Conservation (phyloP, 2,888 invertebrate genomes). For the Penaeus monodon region DNA sequence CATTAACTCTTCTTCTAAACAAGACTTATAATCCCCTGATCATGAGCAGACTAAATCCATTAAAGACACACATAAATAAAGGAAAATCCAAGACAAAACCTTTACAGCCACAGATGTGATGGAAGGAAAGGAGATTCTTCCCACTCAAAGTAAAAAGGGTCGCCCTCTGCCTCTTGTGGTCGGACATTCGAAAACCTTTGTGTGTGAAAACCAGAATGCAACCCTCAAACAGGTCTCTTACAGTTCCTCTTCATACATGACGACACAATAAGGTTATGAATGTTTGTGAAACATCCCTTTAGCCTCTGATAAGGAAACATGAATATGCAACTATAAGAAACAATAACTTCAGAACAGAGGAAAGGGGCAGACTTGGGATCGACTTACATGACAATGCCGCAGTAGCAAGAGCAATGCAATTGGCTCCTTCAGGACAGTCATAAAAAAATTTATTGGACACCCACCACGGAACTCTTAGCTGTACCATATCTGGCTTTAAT, state of each 20-base stretch:
- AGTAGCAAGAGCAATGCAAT: conserved; percentile 81
- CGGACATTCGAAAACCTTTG: conserved; percentile 83
- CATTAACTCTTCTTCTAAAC: too few relatives aligned
- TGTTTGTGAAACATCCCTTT: not conserved
- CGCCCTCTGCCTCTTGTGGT: conserved; percentile 82
- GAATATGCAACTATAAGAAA: not conserved
- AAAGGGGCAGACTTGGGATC: not conserved
- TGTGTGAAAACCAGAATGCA: not conserved
- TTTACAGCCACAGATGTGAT: conserved; percentile 75
- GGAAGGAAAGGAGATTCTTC: conserved; percentile 68
- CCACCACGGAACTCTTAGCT: conserved; percentile 87
- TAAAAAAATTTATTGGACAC: conserved; percentile 85
- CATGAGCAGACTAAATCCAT: too few relatives aligned
- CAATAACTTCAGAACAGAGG: not conserved
- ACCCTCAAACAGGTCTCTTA: not conserved
- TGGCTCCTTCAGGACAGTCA: conserved; percentile 79
- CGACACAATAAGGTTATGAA: not conserved
- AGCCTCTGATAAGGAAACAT: not conserved
- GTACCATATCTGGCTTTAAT: conserved; percentile 85
- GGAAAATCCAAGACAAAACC: not conserved
- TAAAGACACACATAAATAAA: too few relatives aligned
- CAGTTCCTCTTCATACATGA: not conserved
- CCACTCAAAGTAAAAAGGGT: conserved; percentile 75
- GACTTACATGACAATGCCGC: conserved; percentile 84
- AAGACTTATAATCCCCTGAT: too few relatives aligned